phyloP scores from a whole-genome alignment of 2,888 invertebrate species.

The Volucella bombylans region DNA sequence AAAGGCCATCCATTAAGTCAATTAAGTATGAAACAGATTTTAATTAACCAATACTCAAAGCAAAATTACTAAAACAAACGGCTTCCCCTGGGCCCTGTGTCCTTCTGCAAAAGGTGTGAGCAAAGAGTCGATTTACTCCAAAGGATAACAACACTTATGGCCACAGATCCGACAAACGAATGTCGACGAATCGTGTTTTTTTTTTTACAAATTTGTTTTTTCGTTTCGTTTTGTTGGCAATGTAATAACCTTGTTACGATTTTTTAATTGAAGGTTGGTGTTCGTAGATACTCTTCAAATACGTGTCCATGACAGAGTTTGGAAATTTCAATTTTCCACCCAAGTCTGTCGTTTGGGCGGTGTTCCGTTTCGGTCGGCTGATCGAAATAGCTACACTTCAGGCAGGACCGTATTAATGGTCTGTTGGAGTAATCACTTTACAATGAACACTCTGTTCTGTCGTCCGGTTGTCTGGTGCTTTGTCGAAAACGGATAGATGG shows the following conservation, averaged over 20 bases:
- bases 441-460: constrained; percentile 55
- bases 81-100: not conserved
- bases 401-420: constrained; percentile 72
- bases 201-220: not conserved
- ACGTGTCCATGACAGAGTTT: constrained; percentile 74
- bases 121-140: constrained; percentile 13
- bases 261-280: constrained; percentile 81
- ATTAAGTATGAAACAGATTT: constrained; percentile 70
- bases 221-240: constrained; percentile 17
- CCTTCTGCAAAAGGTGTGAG: not conserved
- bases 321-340: constrained; percentile 74
- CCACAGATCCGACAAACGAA: constrained; percentile 12
- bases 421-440: constrained; percentile 75
- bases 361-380: constrained; percentile 38
- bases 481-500: not conserved
- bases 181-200: constrained; percentile 6
- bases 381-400: constrained; percentile 66
- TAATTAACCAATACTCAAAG: constrained; percentile 58
- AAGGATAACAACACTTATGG: constrained; percentile 37
- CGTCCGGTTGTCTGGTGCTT: constrained; percentile 22
- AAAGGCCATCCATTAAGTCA: constrained; percentile 71
- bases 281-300: constrained; percentile 76
- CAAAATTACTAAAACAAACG: constrained; percentile 37
- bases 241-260: constrained; percentile 82
- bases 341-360: constrained; percentile 1